Evolutionary conservation across 1,140 invertebrate genomes (phyloP), one percentile per base, ranked within the genome.

Genomic region (Pogonognathellus flavescens): DNA sequence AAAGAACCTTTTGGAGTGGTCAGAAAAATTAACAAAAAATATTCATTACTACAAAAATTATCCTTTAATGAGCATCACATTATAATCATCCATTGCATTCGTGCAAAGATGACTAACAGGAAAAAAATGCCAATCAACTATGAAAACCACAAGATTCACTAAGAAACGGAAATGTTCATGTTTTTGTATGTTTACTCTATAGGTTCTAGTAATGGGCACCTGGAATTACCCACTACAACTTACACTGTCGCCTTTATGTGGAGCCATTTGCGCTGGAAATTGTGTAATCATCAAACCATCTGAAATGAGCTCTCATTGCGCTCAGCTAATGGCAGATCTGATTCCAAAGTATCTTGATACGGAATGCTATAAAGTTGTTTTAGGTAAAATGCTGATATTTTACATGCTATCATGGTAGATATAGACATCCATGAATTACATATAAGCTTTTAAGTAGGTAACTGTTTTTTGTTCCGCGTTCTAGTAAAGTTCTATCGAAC

Each of bases 291-390:
- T 94, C 55, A 94, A 94, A 88, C 94, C 94, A 10, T 94, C 93
- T n/a, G 98, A 99, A 91, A 89, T 99, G n/a, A 91, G 98, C 0
- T 90, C 92, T n/a, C 93, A 94, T 83, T 94, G 94, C 66, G 93
- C 96, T 0, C 92, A 94, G 86, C 92, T 96, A 18, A 91, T 99
- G 13, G 93, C 93, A 41, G 93, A 96, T 88, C 92, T 95, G 1
- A 89, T 99, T 85, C 96, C 97, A 13, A 95, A 97, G 90, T 99
- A 98, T 92, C 91, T 99, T 87, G 97, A 99, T 50, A 5, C 53
- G 7, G 50, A 81, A 31, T 86, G 85, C 55, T 86, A 80, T 31
- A 86, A 83, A 83, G 85, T 96, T n/a, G 90, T 95, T 13, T 16
- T 57, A 1, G 53, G 50, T 57, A 31, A 41, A 25, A 20, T 18